Base-by-base conservation (phyloP, 2,113 vertebrate species). In the Lycocorax pyrrhopterus region DNA sequence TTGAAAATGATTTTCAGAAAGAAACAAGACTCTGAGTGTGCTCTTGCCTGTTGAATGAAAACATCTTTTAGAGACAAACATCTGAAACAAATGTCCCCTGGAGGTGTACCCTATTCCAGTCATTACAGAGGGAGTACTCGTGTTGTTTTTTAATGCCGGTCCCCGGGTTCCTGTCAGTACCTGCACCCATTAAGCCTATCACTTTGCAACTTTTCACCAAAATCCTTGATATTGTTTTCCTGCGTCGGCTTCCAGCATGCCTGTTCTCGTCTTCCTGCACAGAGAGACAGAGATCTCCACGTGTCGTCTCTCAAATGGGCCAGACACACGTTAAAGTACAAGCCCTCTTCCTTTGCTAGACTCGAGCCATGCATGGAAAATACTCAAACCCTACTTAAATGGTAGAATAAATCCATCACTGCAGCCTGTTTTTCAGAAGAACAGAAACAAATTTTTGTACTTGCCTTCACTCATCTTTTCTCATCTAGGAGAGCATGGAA, bases 161-260 rank as follows among this genome's bases (percentile, higher is more conserved):
- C 79, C 68, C 86, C 74, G 64, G 52, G 64, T 95, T 95, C 91
- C 51, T 96, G 92, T 94, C 91, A 84, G 94, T 94, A 93, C 96
- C 83, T 96, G 96, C 56, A 81, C 17, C 60, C 43, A 92, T 94
- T 95, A 96, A 96, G 83, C 68, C 94, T 94, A 95, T 97, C 94
- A 78, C 93, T 96, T 95, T 92, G 90, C 90, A 94, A 92, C 89
- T 94, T 95, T 81, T 81, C 68, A 95, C 86, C 63, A 89, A 95
- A 97, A 92, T 92, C 76, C 89, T 90, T 92, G 80, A 90, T 93
- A 77, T 3, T 97, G 55, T 90, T 95, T 93, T 84, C 80, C 76
- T 84, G 53, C 80, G 63, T 88, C 56, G 1, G 23, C 35, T 94
- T 84, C 60, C 59, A 97, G 94, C 94, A 41, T 92, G 93, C 47